Evolutionary conservation across 2,888 invertebrate species (phyloP), one percentile per base, ranked within the genome.

Genomic region (Eurytoma californica): DNA sequence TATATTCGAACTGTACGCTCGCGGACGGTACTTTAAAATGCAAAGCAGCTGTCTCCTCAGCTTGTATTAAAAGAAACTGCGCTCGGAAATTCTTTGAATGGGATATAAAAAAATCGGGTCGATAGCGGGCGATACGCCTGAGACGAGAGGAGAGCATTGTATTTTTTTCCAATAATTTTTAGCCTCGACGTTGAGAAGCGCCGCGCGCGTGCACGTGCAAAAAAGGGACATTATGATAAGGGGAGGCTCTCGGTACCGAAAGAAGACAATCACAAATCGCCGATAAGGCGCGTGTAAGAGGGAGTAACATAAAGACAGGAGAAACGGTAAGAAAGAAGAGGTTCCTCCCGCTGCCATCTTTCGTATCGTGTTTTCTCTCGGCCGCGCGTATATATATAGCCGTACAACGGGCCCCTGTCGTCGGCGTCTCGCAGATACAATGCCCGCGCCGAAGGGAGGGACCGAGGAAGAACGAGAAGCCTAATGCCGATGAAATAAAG

Each of bases 261-360:
- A 74, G 55, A 57, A 60, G 68, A 80, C 79, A 76, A 80, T 80
- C 79, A 69, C 69, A 79, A 79, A 79, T 79, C 69, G 79, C 65
- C 76, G 79, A 80, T 80, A 80, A 80, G 74, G 16, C 24, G 16
- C 55, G 63, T 73, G 68, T 69, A 69, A 61, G 39, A 47, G 39
- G 70, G 60, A 69, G 53, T 66, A 72, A 66, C 72, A 47, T 73
- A 68, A 61, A 78, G 63, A 49, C 72, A 55, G 28, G 55, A 60
- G 68, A 63, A 66, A 57, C 20, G 57, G 47, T 57, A 57, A 18
- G 69, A 69, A 57, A 63, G 76, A 57, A 63, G 63, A 65, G 65
- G 49, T 72, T 72, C 57, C 47, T 47, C n/a, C 72, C 55, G 65
- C 77, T 77, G 65, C 72, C 77, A 77, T 70, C 77, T 73, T 55